Evolutionary conservation across 2,797 vertebrate species (phyloP), one percentile per base, ranked within the genome.

Genomic region (Pseudochirops corinnae): DNA sequence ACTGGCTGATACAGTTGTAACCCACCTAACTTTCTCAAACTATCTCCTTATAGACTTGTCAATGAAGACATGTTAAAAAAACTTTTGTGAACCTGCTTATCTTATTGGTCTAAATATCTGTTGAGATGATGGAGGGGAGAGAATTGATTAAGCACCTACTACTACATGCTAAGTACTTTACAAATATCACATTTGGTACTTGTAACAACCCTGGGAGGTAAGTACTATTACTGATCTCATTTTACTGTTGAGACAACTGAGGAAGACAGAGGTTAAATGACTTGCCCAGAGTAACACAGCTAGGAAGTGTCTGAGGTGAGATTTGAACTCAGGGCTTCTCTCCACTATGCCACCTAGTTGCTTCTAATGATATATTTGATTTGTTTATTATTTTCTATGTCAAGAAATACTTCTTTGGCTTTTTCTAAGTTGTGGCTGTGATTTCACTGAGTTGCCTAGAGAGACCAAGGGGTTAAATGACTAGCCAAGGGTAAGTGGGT

Each of bases 21-120:
- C 0, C 53, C n/a, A 24, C 46, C 33, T 91, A 95, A 55, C 21
- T 92, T 91, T 94, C 60, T 13, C 94, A 57, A 95, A 96, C 91
- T 82, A 0, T 1, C 16, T 94, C 21, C 28, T 94, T 92, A 58
- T 93, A 5, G 67, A 91, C 55, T 52, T 14, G 12, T 82, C 5
- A 13, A 87, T 87, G 3, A 58, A 16, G 46, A 10, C 56, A 57
- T 91, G 60, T 12, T 74, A 56, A 93, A 92, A 93, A 92, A 24
- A 21, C 2, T 12, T 91, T 92, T 18, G 92, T 39, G 95, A 90
- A 56, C 4, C 94, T 94, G 4, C 67, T 39, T 53, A 90, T 39
- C 62, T 92, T 94, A 95, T 87, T 57, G 26, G 3, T 14, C 9
- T 94, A 29, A 57, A 74, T 0, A 53, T 0, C 9, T 56, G 0